These are phyloP conservation scores for Heliopora coerulea DNA, from an alignment of 92 coral and sea anemone species.

Conservation along the genomic window DNA sequence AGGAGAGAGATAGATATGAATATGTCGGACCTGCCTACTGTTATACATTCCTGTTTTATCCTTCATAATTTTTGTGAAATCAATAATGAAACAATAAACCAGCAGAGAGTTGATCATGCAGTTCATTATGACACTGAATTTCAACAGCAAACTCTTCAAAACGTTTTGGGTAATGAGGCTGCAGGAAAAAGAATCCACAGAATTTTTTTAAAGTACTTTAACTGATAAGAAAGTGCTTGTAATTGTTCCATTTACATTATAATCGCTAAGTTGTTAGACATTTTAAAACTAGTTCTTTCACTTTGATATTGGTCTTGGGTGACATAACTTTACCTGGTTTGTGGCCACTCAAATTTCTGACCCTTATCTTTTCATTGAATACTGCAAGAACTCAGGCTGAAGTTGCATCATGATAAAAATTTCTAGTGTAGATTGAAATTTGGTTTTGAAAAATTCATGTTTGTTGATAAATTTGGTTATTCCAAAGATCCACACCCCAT, in stretches of 20 bases:
- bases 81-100: slow-evolving; percentile 10
- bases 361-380: not conserved
- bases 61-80: slow-evolving; percentile 48
- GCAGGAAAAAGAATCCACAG: slow-evolving; percentile 38
- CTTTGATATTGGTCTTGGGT: not conserved
- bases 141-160: slow-evolving; percentile 15
- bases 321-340: not conserved
- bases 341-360: too few species aligned
- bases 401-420: not conserved
- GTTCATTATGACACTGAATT: slow-evolving; percentile 14
- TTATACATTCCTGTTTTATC: slow-evolving; percentile 49
- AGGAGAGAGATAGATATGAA: slow-evolving; percentile 55
- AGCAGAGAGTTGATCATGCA: slow-evolving; percentile 11
- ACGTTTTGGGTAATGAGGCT: slow-evolving; percentile 38
- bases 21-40: slow-evolving; percentile 42
- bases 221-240: slow-evolving; percentile 12
- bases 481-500: too few species aligned
- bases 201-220: slow-evolving; percentile 48
- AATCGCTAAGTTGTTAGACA: too few species aligned
- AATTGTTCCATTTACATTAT: too few species aligned
- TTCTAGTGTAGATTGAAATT: too few species aligned
- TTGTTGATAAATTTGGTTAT: too few species aligned
- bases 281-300: not conserved
- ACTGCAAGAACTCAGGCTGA: not conserved
- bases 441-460: too few species aligned